Evolutionary conservation across 2,888 invertebrate genomes (phyloP).

Genomic region (Lithophane semibrunnea): DNA sequence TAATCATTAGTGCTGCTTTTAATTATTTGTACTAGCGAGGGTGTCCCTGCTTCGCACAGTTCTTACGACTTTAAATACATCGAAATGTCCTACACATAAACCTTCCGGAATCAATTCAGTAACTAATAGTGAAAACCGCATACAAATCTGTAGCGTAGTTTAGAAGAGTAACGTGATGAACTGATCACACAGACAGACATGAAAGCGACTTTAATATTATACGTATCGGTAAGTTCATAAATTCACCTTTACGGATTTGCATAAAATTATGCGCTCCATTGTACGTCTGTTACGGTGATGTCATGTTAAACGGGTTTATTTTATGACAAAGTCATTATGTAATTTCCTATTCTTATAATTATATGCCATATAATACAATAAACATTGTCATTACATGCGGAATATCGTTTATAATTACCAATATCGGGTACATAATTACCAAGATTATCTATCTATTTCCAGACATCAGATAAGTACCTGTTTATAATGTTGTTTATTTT

Average conservation of each 20-base stretch:
- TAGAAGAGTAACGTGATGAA: neutral
- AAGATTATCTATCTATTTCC: slow-evolving; percentile 1
- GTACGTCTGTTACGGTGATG: slow-evolving; percentile 3
- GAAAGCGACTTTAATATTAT: neutral
- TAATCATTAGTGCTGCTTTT: slow-evolving; percentile 34
- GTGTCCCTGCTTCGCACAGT: neutral
- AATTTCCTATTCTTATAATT: slow-evolving; percentile 16
- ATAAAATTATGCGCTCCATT: slow-evolving; percentile 1
- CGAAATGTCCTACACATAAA: neutral
- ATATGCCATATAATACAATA: neutral
- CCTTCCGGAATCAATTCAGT: neutral
- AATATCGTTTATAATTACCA: neutral
- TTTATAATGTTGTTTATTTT: slow-evolving; percentile 4
- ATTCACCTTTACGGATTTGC: neutral
- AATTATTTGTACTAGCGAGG: slow-evolving; percentile 20
- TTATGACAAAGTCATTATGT: slow-evolving; percentile 22
- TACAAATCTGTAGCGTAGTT: neutral
- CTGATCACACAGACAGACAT: neutral
- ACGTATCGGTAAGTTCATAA: neutral
- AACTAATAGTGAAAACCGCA: neutral
- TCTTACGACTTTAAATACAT: neutral
- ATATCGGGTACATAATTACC: neutral
- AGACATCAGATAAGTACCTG: neutral
- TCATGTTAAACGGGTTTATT: slow-evolving; percentile 33
- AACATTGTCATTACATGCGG: neutral